phyloP scores from a whole-genome alignment of 2,113 vertebrate genomes.

The Abramis brama region DNA sequence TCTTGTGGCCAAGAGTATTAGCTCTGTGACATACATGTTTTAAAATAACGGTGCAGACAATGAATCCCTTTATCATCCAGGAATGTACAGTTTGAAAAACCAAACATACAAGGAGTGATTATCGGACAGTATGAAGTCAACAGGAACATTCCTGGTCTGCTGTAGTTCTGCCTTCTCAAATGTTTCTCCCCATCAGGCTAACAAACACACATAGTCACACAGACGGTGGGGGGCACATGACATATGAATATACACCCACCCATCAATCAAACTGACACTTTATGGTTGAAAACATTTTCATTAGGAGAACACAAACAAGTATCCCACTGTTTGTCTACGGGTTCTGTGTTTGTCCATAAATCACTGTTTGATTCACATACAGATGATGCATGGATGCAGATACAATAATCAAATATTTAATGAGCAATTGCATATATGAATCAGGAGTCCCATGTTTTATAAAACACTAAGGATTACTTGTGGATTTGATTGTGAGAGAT shows the following conservation, averaged over 20 bases:
- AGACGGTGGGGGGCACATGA: background rate
- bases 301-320: constrained; percentile 58
- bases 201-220: constrained; percentile 13
- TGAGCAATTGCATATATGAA: background rate
- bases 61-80: background rate
- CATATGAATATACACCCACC: constrained; percentile 28
- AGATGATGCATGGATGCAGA: constrained; percentile 19
- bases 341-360: constrained; percentile 13
- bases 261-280: constrained; percentile 46
- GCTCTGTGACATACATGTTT: background rate
- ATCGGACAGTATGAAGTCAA: background rate
- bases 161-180: background rate
- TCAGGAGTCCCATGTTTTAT: background rate
- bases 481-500: background rate
- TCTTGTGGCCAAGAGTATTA: constrained; percentile 46
- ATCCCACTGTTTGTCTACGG: background rate
- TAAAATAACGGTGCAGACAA: background rate
- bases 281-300: constrained; percentile 40
- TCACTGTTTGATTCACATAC: background rate
- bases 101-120: background rate
- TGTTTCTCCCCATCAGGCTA: background rate
- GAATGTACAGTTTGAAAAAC: background rate
- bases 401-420: background rate
- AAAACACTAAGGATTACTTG: background rate
- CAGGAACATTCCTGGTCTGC: background rate